Base-by-base conservation (phyloP, 2,797 vertebrate genomes). In the Euthynnus affinis region DNA sequence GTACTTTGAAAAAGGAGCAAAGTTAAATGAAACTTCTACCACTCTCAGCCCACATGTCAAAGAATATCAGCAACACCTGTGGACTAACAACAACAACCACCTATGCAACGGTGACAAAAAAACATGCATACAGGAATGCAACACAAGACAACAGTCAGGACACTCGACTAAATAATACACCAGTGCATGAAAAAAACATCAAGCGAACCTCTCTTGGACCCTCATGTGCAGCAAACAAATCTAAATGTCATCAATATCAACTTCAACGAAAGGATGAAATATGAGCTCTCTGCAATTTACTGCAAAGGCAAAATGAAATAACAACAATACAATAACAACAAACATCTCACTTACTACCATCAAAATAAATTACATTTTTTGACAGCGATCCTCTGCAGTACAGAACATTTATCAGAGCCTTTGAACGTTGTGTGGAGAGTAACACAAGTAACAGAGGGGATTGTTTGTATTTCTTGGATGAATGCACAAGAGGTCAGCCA, bases 231-330 rank as follows among this genome's bases (percentile, higher is more conserved):
- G 0, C 29, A 5, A 20, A 58, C 29, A 5, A 58, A 20, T 12
- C 56, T 4, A 57, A 25, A 55, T 17, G 2, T 5, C 25, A 57
- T 9, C 18, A 64, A 27, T 64, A 44, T 64, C 42, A 64, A n/a
- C 0, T 18, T 22, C 29, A 66, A 52, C 14, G 15, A 29, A 48
- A 12, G 9, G 8, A 52, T 17, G n/a, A 66, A 37, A 66, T 12
- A 52, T 37, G 29, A 66, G 48, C 29, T 0, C 48, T 66, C 18
- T 74, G 18, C 17, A 49, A 65, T 17, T 10, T 58, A 40, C 58
- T 80, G n/a, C 44, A 77, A 66, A 72, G 10, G 9, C 62, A 69
- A 69, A 79, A 82, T 69, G 44, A 85, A 46, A 79, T 82, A 52
- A 25, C 75, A 18, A 2, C 52, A 9, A 40, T 81, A 4, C 13